Percentiles rank a stretch among this genome's conserved stretches.
Evolutionary conservation across 37 sponge, comb jelly and placozoan genomes (phyloP).

Genomic region (Bolinopsis microptera): DNA sequence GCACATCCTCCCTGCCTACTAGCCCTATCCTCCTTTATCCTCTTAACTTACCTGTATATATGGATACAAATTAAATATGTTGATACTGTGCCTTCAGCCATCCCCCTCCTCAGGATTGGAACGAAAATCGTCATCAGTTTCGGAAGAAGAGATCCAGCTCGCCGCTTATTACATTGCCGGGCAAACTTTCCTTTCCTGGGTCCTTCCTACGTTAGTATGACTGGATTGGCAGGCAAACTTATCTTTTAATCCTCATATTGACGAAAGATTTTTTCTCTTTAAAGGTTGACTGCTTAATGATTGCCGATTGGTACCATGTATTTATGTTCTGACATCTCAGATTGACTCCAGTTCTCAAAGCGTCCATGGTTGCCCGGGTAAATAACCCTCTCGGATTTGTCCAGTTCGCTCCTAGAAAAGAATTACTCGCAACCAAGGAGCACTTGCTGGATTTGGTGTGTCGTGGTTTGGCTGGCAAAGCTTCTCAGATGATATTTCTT

Average conservation of each 20-base stretch:
- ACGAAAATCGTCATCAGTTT: neutral
- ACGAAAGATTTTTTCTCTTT: no score
- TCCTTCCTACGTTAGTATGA: slow-evolving; percentile 38
- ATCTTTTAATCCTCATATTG: no score
- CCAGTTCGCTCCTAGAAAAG: slow-evolving; percentile 38
- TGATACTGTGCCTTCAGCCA: neutral
- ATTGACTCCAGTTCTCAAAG: slow-evolving; percentile 16
- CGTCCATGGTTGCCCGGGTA: slow-evolving; percentile 2
- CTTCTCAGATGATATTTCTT: neutral
- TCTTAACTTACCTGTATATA: no score
- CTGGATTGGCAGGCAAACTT: no score
- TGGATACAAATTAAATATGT: no score
- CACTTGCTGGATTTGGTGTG: slow-evolving; percentile 10
- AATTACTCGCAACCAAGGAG: neutral
- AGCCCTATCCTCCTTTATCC: no score
- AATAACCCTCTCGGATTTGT: slow-evolving; percentile 9
- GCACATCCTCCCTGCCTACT: no score
- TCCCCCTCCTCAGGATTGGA: neutral
- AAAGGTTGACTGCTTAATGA: no score
- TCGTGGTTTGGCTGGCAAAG: slow-evolving; percentile 35
- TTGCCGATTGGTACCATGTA: no score
- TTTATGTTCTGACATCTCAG: neutral
- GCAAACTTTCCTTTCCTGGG: neutral
- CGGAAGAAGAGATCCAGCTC: slow-evolving; percentile 2
- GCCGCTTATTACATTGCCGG: slow-evolving; percentile 37